These are phyloP conservation scores for Tenebrio molitor DNA, from an alignment of 1,140 invertebrate species.

Conservation along the genomic window DNA sequence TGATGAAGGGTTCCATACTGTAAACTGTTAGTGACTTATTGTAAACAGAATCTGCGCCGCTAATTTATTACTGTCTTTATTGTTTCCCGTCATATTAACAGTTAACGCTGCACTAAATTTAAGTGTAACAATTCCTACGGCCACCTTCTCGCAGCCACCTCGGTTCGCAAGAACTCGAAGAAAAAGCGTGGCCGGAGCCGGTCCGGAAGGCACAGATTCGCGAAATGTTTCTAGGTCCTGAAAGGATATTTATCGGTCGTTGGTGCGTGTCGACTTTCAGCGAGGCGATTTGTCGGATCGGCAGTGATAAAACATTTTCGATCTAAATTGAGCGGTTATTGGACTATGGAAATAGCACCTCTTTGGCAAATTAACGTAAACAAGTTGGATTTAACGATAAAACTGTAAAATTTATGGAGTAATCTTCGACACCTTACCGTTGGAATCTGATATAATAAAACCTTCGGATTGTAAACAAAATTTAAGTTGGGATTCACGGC, in stretches of 20 bases:
- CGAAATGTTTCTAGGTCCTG: too few relatives aligned
- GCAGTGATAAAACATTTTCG: slow-evolving; percentile 9
- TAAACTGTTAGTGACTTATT: slow-evolving; percentile 61
- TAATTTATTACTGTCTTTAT: slow-evolving; percentile 62
- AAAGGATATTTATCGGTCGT: too few relatives aligned
- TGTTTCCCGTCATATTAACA: slow-evolving; percentile 56
- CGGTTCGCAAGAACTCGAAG: too few relatives aligned
- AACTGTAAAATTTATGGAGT: slow-evolving; percentile 45
- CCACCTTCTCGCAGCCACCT: not conserved
- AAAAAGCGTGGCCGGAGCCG: too few relatives aligned
- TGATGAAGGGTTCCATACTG: slow-evolving; percentile 58
- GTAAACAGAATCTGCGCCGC: slow-evolving; percentile 60
- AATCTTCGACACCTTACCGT: slow-evolving; percentile 47
- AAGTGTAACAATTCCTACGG: slow-evolving; percentile 2
- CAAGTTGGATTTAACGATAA: slow-evolving; percentile 37
- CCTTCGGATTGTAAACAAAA: slow-evolving; percentile 45
- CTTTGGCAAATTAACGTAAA: slow-evolving; percentile 47
- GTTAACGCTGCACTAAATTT: slow-evolving; percentile 33
- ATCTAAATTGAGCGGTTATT: slow-evolving; percentile 15
- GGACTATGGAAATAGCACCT: slow-evolving; percentile 28
- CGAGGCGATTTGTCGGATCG: not conserved
- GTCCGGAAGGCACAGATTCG: too few relatives aligned
- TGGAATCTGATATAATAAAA: slow-evolving; percentile 49
- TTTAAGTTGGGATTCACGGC: slow-evolving; percentile 44
- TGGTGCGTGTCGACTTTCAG: too few relatives aligned